Evolutionary conservation across 2,797 vertebrate species (phyloP).

Genomic region (Microchirus variegatus): DNA sequence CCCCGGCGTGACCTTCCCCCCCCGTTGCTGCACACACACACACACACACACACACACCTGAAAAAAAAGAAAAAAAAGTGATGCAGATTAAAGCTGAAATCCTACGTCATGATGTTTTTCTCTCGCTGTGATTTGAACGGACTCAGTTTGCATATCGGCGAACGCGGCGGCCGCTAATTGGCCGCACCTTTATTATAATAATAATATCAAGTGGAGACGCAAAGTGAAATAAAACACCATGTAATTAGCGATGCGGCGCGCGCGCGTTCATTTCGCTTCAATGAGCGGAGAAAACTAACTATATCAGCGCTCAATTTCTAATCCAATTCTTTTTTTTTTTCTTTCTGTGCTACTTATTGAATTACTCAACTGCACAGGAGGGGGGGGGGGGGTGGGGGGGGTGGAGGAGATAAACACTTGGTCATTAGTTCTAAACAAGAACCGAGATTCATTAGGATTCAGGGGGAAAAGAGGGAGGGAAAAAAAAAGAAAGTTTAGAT

Average conservation of each 20-base stretch:
- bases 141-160: background rate
- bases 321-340: conserved; percentile 45
- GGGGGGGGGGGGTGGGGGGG: background rate
- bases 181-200: conserved; percentile 35
- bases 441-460: conserved; percentile 70
- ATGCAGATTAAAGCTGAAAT: background rate
- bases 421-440: conserved; percentile 65
- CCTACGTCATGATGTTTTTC: accelerated
- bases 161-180: conserved; percentile 20
- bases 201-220: conserved; percentile 31
- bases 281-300: conserved; percentile 65
- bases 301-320: conserved; percentile 68
- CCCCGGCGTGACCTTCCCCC: conserved; percentile 20
- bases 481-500: conserved; percentile 67
- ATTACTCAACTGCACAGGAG: conserved; percentile 43
- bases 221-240: conserved; percentile 73
- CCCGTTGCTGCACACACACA: conserved; percentile 8
- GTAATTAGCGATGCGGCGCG: conserved; percentile 67
- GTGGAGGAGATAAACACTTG: conserved; percentile 45
- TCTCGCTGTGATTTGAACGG: background rate
- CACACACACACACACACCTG: conserved; percentile 2
- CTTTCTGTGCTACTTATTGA: conserved; percentile 47
- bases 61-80: conserved; percentile 1
- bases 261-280: conserved; percentile 67
- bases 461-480: conserved; percentile 1